Conservation (phyloP, 2,113 vertebrate genomes). For the Tautogolabrus adspersus region DNA sequence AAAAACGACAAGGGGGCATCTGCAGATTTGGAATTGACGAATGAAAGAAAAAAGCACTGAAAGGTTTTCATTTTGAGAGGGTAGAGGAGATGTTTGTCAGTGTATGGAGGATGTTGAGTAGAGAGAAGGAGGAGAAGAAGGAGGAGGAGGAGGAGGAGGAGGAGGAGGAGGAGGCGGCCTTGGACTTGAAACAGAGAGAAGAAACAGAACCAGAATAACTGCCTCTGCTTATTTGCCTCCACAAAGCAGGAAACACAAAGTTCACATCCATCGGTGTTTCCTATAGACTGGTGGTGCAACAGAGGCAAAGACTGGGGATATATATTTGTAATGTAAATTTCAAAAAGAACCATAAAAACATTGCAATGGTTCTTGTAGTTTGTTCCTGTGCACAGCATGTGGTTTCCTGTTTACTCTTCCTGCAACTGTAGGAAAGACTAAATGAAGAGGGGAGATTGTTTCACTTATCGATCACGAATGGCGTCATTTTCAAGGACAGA, state of each 20-base stretch:
- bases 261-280: neutral
- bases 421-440: too few species aligned
- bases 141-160: neutral
- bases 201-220: neutral
- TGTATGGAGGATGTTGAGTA: neutral
- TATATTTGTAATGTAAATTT: too few species aligned
- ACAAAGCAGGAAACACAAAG: neutral
- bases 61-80: neutral
- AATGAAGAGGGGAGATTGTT: too few species aligned
- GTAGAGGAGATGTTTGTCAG: neutral
- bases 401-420: too few species aligned
- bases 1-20: conserved; percentile 28
- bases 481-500: too few species aligned
- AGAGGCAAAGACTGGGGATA: too few species aligned
- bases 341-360: too few species aligned
- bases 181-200: conserved; percentile 9
- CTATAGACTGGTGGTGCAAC: neutral
- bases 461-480: too few species aligned
- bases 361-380: neutral
- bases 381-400: neutral
- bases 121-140: neutral
- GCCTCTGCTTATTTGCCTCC: neutral
- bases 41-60: neutral
- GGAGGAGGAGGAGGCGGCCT: neutral
- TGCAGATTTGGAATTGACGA: conserved; percentile 26